Conservation (phyloP, 2,113 vertebrate species). For the Scomber japonicus region DNA sequence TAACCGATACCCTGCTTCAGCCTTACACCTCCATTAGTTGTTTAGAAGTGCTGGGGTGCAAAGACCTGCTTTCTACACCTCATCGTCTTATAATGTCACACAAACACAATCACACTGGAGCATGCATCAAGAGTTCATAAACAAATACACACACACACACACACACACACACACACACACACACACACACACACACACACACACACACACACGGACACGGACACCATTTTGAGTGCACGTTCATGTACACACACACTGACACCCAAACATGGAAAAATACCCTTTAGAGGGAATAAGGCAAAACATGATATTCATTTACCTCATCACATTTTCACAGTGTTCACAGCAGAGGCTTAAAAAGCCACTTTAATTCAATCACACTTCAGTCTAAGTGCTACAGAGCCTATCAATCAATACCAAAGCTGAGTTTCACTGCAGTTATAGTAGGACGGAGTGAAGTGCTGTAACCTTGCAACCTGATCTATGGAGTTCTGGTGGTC, state of each 20-base stretch:
- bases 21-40: constrained; percentile 54
- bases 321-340: constrained; percentile 42
- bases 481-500: constrained; percentile 55
- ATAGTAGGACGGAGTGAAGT: constrained; percentile 47
- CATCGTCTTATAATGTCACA: constrained; percentile 46
- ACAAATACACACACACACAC: background rate
- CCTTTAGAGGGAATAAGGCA: constrained; percentile 13
- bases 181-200: constrained; percentile 5
- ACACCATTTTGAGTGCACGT: background rate
- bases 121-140: background rate
- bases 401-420: constrained; percentile 63
- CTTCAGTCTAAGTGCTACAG: constrained; percentile 66
- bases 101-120: background rate
- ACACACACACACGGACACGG: background rate
- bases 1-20: constrained; percentile 56
- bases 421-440: constrained; percentile 49
- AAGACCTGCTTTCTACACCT: constrained; percentile 67
- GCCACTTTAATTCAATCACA: constrained; percentile 71
- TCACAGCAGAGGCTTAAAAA: constrained; percentile 48
- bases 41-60: constrained; percentile 41
- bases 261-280: constrained; percentile 1
- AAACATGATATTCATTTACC: constrained; percentile 52
- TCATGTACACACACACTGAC: background rate
- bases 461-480: constrained; percentile 69
- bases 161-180: constrained; percentile 21